A percentile compares a stretch with the other conserved stretches of the same genome.
Conservation (phyloP, 1,140 invertebrate genomes). For the Wasmannia auropunctata region DNA sequence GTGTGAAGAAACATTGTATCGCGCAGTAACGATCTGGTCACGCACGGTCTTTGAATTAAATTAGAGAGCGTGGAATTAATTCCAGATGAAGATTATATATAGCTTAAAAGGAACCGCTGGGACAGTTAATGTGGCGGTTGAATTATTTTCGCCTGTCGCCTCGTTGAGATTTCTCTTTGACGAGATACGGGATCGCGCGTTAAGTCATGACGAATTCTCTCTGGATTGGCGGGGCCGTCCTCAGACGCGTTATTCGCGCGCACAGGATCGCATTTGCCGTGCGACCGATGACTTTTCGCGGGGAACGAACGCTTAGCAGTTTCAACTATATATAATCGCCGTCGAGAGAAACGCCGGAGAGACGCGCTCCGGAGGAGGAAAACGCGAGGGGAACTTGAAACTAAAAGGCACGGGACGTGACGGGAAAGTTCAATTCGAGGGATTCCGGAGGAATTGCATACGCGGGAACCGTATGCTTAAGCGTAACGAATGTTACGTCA, state of each 20-base stretch:
- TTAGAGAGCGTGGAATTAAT: neutral
- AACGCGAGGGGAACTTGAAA: slow-evolving; percentile 23
- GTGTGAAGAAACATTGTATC: neutral
- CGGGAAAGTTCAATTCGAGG: slow-evolving; percentile 55
- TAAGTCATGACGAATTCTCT: slow-evolving; percentile 29
- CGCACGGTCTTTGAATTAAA: neutral
- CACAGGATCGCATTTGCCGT: neutral
- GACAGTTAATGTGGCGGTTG: slow-evolving; percentile 17
- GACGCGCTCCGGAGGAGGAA: neutral
- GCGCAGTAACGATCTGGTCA: neutral
- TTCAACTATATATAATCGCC: neutral
- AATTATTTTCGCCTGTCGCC: slow-evolving; percentile 6
- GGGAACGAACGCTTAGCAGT: slow-evolving; percentile 6
- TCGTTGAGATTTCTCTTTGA: neutral
- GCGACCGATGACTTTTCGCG: neutral
- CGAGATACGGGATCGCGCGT: neutral
- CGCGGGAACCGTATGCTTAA: neutral
- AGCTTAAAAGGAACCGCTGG: neutral
- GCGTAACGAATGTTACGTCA: slow-evolving; percentile 37
- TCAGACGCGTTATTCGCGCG: neutral
- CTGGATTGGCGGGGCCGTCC: neutral
- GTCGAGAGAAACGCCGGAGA: neutral
- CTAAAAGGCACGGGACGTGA: slow-evolving; percentile 52
- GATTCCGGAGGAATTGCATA: neutral
- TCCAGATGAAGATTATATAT: neutral